Percentiles rank a stretch among this genome's conserved stretches.
phyloP scores from a whole-genome alignment of 2,888 invertebrate genomes.

The Hedya salicella region DNA sequence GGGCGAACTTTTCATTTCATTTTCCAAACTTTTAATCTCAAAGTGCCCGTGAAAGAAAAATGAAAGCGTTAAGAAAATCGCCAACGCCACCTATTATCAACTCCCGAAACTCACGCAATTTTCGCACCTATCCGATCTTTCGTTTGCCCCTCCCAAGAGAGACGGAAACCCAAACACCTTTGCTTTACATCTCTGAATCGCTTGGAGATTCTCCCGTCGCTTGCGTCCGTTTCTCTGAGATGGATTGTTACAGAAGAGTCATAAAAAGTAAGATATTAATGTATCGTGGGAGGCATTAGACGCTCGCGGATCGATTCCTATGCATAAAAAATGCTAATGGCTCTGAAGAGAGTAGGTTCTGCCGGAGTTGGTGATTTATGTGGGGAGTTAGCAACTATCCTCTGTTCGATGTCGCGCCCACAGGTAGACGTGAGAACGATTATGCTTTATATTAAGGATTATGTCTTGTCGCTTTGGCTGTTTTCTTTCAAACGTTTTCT shows the following conservation, averaged over 20 bases:
- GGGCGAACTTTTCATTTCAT: constrained; percentile 78
- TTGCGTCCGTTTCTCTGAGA: constrained; percentile 61
- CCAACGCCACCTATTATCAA: constrained; percentile 83
- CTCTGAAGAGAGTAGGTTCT: constrained; percentile 72
- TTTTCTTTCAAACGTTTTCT: no score
- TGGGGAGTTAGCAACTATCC: constrained; percentile 69
- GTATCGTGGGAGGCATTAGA: constrained; percentile 85
- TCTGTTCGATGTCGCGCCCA: constrained; percentile 62
- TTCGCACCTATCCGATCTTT: constrained; percentile 49
- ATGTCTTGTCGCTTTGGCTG: background rate
- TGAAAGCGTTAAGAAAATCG: constrained; percentile 81
- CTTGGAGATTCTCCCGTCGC: constrained; percentile 38
- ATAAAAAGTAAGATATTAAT: constrained; percentile 86
- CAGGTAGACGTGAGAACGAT: constrained; percentile 22
- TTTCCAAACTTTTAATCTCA: constrained; percentile 84
- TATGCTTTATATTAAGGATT: constrained; percentile 15
- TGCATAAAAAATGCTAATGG: constrained; percentile 85
- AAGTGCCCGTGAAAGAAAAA: constrained; percentile 85
- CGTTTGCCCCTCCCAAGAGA: background rate
- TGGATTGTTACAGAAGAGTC: constrained; percentile 82
- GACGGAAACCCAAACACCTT: constrained; percentile 29
- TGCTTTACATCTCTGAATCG: constrained; percentile 26
- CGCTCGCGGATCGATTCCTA: constrained; percentile 82
- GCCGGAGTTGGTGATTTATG: constrained; percentile 80
- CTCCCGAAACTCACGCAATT: constrained; percentile 67